A percentile compares a stretch with the other conserved stretches of the same genome.
Conservation (phyloP, 2,888 invertebrate species). For the Agonopterix subpropinquella region DNA sequence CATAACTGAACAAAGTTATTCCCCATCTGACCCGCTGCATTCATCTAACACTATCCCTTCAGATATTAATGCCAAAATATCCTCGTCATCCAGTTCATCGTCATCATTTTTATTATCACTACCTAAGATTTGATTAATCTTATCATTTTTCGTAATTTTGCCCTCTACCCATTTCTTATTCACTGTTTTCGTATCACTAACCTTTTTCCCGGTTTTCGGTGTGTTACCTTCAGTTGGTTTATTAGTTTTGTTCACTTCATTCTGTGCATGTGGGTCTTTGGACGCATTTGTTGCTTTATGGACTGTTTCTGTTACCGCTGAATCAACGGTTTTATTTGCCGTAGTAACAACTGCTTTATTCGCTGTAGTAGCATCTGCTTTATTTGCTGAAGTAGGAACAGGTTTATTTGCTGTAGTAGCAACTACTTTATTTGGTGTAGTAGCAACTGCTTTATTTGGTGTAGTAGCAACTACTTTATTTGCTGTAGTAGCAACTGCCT, state of each 20-base stretch:
- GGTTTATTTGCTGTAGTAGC: too few species aligned
- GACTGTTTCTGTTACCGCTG: too few species aligned
- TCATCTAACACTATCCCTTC: slow-evolving; percentile 55
- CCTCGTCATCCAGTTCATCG: slow-evolving; percentile 53
- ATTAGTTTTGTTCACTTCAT: background rate
- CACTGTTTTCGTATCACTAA: background rate
- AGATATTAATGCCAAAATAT: slow-evolving; percentile 53
- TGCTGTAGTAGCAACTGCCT: too few species aligned
- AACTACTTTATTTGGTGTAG: too few species aligned
- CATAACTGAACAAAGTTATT: slow-evolving; percentile 12
- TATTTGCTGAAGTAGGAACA: too few species aligned
- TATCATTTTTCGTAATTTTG: background rate
- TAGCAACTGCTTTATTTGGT: too few species aligned
- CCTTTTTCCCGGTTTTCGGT: background rate
- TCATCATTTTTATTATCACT: background rate
- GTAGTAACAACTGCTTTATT: too few species aligned
- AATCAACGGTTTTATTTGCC: too few species aligned
- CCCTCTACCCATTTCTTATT: background rate
- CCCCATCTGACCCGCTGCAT: slow-evolving; percentile 51
- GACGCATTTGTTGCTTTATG: too few species aligned
- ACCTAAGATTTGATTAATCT: background rate
- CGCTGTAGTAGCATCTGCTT: too few species aligned
- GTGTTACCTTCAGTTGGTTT: background rate
- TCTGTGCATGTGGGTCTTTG: too few species aligned
- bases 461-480: too few species aligned